Base-by-base conservation (phyloP, 1,140 invertebrate genomes). In the Drosophila tropicalis region DNA sequence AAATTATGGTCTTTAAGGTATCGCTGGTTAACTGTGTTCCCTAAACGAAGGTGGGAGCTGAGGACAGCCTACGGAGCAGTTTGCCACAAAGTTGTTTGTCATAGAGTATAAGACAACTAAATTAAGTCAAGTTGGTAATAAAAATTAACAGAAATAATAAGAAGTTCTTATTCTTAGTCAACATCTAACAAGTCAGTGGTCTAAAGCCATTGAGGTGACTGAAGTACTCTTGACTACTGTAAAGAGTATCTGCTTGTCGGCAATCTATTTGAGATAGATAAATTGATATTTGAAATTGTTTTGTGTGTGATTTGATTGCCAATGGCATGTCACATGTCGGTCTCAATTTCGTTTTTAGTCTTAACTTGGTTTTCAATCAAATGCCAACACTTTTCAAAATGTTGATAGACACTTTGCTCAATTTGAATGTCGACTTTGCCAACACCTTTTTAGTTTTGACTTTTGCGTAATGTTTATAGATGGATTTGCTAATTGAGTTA, bases 351-450 rank as follows among this genome's bases (percentile, higher is more conserved):
- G 29, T 51, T 51, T 17, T 44, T 1, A 7, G 7, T 47, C 19
- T 51, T 22, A 22, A 51, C 6, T 51, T 51, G 9, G 44, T 51
- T 51, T 61, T 72, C 75, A 72, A 63, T 73, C 61, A 57, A 29
- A 13, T 62, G 61, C 41, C 39, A 44, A 47, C 41, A 47, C 41
- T 41, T 25, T 25, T 25, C 7, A 3, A 51, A 54, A 32, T 66
- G 79, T 72, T 85, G 81, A 84, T 84, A 73, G 62, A 34, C 41
- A 61, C 12, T 40, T 44, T 62, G 60, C 3, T 29, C 56, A 58
- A 58, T 58, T 58, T 58, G 9, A 58, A 32, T 19, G 32, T 58
- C 32, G 10, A 58, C 56, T 58, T 58, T 58, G 56, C 44, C 56
- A 58, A 58, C 56, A 58, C 56, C 56, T 58, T 58, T 58, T 62